Percentiles rank a stretch among this genome's conserved stretches.
Conservation (phyloP, 2,113 vertebrate genomes). For the Coptodon bakossiorum region DNA sequence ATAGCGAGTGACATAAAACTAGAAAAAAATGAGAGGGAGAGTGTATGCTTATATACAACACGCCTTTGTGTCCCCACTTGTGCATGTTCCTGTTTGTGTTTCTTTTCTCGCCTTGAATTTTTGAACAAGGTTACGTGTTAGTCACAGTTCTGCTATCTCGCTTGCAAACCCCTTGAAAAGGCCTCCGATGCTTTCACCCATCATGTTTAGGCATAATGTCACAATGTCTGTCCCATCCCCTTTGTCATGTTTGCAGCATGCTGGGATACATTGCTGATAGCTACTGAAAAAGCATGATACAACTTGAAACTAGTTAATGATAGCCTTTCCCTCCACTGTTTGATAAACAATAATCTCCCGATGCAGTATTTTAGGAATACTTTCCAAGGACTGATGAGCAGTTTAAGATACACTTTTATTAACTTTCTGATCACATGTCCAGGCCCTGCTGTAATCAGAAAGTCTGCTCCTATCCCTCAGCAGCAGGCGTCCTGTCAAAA, state of each 20-base stretch:
- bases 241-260: background rate
- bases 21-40: background rate
- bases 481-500: background rate
- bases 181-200: background rate
- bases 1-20: background rate
- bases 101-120: conserved; percentile 12
- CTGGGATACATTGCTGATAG: background rate
- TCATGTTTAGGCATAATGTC: background rate
- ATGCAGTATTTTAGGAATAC: background rate
- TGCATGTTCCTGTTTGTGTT: background rate
- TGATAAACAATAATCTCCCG: background rate
- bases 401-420: background rate
- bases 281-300: background rate
- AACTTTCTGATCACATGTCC: conserved; percentile 4
- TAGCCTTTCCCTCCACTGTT: background rate
- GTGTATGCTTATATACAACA: background rate
- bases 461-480: conserved; percentile 19
- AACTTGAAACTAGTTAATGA: background rate
- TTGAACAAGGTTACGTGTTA: conserved; percentile 19
- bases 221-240: background rate
- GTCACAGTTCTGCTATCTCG: background rate
- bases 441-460: background rate
- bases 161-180: background rate
- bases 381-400: background rate
- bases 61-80: background rate